Conservation (phyloP, 2,113 vertebrate genomes). For the Engystomops pustulosus region DNA sequence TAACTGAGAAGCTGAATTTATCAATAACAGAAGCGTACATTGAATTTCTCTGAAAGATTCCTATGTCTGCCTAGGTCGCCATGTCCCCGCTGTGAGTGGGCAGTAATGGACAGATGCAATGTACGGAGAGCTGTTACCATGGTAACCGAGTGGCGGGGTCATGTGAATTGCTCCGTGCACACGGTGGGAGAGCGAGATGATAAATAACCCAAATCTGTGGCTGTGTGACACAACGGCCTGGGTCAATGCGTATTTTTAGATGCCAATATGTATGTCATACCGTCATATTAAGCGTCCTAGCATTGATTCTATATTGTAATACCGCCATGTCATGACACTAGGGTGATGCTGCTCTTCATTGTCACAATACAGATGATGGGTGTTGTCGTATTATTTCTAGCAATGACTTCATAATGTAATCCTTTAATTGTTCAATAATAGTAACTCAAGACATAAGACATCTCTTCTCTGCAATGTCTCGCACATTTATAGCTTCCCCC, state of each 20-base stretch:
- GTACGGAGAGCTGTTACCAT: conserved; percentile 48
- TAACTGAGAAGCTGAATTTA: not conserved
- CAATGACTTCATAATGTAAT: not conserved
- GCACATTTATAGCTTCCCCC: not conserved
- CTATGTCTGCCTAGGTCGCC: conserved; percentile 5
- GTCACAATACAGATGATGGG: not conserved
- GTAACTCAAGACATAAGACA: too few relatives aligned
- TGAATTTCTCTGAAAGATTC: conserved; percentile 13
- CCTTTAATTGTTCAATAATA: not conserved
- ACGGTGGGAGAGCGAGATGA: not conserved
- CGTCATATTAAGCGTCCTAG: not conserved
- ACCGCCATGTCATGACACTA: not conserved
- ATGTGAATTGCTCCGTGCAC: conserved; percentile 25
- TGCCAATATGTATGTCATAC: not conserved
- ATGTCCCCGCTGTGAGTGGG: conserved; percentile 36
- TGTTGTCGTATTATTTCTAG: not conserved
- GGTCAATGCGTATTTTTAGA: not conserved
- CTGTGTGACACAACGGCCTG: not conserved
- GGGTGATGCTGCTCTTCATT: not conserved
- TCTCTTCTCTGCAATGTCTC: not conserved
- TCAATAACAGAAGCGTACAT: not conserved
- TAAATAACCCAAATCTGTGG: not conserved
- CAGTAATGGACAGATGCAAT: conserved; percentile 38
- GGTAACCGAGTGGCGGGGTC: conserved; percentile 23
- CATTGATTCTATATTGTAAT: not conserved